These are phyloP conservation scores for Bostrychus sinensis DNA, from an alignment of 2,113 vertebrate species.

Conservation along the genomic window DNA sequence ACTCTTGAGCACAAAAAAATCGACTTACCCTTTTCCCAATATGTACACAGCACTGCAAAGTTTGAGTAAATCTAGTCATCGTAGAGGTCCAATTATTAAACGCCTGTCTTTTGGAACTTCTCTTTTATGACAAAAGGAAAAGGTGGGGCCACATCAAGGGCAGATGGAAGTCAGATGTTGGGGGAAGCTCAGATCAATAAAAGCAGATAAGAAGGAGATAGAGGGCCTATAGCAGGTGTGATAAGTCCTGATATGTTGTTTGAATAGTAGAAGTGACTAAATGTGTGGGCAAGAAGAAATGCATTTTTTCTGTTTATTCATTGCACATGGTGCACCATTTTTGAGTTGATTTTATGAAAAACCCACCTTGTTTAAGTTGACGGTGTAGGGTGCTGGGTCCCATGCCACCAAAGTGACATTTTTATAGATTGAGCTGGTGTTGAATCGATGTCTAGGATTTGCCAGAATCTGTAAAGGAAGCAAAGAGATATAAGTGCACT, in stretches of 20 bases:
- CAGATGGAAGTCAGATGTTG: conserved; percentile 8
- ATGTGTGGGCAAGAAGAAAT: no score
- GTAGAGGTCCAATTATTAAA: background rate
- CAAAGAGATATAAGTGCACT: background rate
- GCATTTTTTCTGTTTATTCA: background rate
- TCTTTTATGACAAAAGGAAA: background rate
- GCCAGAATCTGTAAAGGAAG: conserved; percentile 86
- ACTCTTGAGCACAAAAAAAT: background rate
- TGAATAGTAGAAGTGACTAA: background rate
- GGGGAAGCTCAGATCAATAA: background rate
- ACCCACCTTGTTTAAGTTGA: conserved; percentile 91
- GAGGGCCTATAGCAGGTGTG: background rate
- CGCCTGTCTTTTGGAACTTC: background rate
- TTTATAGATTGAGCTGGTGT: conserved; percentile 91
- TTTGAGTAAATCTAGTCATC: background rate
- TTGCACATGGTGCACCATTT: background rate
- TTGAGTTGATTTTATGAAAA: background rate
- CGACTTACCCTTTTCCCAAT: background rate
- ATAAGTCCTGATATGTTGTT: background rate
- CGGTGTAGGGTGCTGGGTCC: conserved; percentile 94
- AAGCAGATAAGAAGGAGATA: conserved; percentile 4
- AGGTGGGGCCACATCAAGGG: conserved; percentile 7
- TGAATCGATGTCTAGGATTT: conserved; percentile 88
- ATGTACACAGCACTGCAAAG: background rate
- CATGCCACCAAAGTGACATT: conserved; percentile 93